Base-by-base conservation (phyloP, 2,113 vertebrate genomes). In the Recurvirostra avosetta region DNA sequence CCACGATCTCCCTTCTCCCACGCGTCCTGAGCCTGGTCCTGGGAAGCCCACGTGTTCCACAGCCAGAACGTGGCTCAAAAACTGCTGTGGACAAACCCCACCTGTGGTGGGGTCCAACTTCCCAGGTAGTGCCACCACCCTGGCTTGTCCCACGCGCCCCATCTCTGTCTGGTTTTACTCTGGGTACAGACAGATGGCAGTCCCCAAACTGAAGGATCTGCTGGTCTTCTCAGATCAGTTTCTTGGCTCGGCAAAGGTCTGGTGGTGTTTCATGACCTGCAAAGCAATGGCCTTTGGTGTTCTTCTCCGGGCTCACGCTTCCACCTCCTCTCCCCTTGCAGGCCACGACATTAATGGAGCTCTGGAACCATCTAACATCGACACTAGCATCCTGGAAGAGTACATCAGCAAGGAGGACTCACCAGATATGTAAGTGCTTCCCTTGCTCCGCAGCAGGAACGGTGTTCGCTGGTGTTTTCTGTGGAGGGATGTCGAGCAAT, bases 401-500 rank as follows among this genome's bases (percentile, higher is more conserved):
- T 99, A 99, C 97, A 99, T 99, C 98, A 99, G 99, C 98, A 99
- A 99, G 98, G 99, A 99, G 95, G 99, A 99, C 95, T 99, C 99
- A 59, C 97, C 99, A 13, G 99, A 99, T 96, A 99, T 99, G 99
- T 99, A 97, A 99, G 99, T 99, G 66, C 41, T 56, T 53, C 63
- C 83, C 50, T 49, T 18, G 38, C 63, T 71, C 45, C 0, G 1
- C 68, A 49, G 40, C 25, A n/a, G 74, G 29, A 58, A 1, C 1
- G 0, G 8, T 2, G 5, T 27, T 65, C 32, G 0, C 20, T 26
- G 23, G 3, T 34, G 11, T 15, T 79, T 62, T 65, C 41, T 7
- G 4, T 14, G 43, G 65, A 72, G 34, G 32, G 5, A 4, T 15
- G 5, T 4, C 21, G 38, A 78, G 83, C 23, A 15, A 10, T 43